Evolutionary conservation across 2,797 vertebrate genomes (phyloP).

Genomic region (Acanthurus tractus): DNA sequence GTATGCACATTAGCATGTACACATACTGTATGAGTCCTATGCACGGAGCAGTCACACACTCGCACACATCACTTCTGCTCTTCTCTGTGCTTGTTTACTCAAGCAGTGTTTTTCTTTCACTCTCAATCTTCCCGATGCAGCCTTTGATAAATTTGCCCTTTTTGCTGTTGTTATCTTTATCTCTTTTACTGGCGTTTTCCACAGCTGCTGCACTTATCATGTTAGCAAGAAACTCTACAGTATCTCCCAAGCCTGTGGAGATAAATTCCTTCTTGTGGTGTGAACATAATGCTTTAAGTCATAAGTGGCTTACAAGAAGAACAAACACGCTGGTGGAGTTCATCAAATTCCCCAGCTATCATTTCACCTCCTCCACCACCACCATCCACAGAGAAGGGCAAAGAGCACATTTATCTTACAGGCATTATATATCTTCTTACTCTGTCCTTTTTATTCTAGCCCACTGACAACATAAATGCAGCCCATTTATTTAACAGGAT

Average conservation of each 20-base stretch:
- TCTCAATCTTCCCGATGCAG: constrained; percentile 43
- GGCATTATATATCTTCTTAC: constrained; percentile 56
- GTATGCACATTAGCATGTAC: constrained; percentile 5
- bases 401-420: constrained; percentile 67
- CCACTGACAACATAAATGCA: constrained; percentile 77
- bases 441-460: constrained; percentile 59
- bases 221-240: constrained; percentile 46
- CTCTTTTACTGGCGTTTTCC: constrained; percentile 35
- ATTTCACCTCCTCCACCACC: constrained; percentile 56
- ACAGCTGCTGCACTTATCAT: constrained; percentile 41
- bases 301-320: constrained; percentile 49
- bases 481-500: constrained; percentile 82
- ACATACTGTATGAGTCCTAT: constrained; percentile 35
- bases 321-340: constrained; percentile 49
- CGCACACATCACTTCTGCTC: constrained; percentile 19
- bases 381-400: constrained; percentile 51
- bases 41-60: constrained; percentile 18
- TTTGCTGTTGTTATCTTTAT: constrained; percentile 35
- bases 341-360: constrained; percentile 51
- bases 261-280: constrained; percentile 55
- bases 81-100: constrained; percentile 18
- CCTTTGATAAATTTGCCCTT: constrained; percentile 58
- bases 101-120: constrained; percentile 28
- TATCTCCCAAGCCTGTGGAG: constrained; percentile 39
- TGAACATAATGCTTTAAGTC: constrained; percentile 50